Evolutionary conservation across 64 coral and sea anemone species (phyloP).

Genomic region (Montipora cactus): DNA sequence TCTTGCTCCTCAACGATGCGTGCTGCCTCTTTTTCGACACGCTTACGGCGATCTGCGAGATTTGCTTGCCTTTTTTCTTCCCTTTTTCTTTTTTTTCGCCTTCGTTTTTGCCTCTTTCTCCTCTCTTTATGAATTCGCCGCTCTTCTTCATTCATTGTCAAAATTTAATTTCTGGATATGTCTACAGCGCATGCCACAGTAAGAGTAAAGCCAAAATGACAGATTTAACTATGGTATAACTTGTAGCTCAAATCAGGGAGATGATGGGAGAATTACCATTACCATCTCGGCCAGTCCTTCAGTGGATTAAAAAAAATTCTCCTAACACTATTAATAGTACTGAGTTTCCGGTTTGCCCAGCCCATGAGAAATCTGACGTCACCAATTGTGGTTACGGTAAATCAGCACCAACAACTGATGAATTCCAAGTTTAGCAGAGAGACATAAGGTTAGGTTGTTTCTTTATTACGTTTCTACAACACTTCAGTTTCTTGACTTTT

Average conservation of each 20-base stretch:
- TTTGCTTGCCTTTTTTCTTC: too few relatives aligned
- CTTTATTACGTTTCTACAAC: too few relatives aligned
- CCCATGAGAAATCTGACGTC: too few relatives aligned
- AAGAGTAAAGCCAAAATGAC: not conserved
- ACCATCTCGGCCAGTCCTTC: not conserved
- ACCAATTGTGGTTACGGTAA: too few relatives aligned
- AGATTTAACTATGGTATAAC: not conserved
- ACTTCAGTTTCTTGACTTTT: too few relatives aligned
- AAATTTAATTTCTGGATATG: too few relatives aligned
- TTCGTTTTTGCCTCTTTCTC: not conserved
- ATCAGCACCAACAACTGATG: too few relatives aligned
- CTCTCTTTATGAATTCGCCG: not conserved
- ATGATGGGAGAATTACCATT: not conserved
- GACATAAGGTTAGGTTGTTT: too few relatives aligned
- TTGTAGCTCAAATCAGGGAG: not conserved
- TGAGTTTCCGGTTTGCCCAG: not conserved
- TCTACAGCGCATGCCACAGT: not conserved
- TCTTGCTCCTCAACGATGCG: not conserved
- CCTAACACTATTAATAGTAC: not conserved
- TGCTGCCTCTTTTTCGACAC: not conserved
- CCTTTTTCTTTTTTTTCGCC: not conserved
- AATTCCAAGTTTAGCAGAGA: too few relatives aligned
- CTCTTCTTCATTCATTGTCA: too few relatives aligned
- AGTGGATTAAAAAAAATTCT: not conserved
- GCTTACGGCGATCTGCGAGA: too few relatives aligned